Evolutionary conservation across 2,113 vertebrate species (phyloP), one percentile per base, ranked within the genome.

Genomic region (Condylura cristata): DNA sequence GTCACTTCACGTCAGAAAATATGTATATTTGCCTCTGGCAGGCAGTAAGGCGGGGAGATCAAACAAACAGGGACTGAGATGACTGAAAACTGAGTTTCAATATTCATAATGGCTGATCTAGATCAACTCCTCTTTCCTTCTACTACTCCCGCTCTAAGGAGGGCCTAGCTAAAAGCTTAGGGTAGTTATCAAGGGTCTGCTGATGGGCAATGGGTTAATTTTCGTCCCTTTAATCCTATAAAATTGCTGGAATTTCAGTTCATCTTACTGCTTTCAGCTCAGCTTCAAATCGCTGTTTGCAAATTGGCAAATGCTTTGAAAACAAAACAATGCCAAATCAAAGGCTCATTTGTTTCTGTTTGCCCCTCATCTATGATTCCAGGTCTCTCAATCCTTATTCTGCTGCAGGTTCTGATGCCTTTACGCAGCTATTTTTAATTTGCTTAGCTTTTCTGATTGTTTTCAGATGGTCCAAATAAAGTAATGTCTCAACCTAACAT

Each of bases 391-490:
- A 85, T 85, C 48, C n/a, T 81, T 61, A 66, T 30, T 68, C 13
- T 24, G 28, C 20, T 58, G 24, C 66, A 80, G 65, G n/a, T 90
- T 79, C 66, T 70, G 41, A 76, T 37, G 37, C 18, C 41, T 93
- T 75, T 34, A 66, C 70, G n/a, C 4, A 53, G 81, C 60, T 85
- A 22, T 76, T 86, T 81, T 86, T 66, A 63, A 86, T 53, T 70
- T 41, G 22, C 53, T 37, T 37, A 81, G 74, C 5, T 86, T 86
- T 81, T 66, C 8, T 16, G 24, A 37, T 30, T 79, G 41, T 90
- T 86, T 12, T 95, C 66, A 84, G 79, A 88, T 30, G 34, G 32
- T 80, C 66, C 39, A 86, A 56, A 86, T 68, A 81, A 68, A 32
- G 56, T 79, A 88, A 72, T 41, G 32, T 18, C 34, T 89, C 32